phyloP scores from a whole-genome alignment of 2,797 vertebrate species.

The Artibeus lituratus region DNA sequence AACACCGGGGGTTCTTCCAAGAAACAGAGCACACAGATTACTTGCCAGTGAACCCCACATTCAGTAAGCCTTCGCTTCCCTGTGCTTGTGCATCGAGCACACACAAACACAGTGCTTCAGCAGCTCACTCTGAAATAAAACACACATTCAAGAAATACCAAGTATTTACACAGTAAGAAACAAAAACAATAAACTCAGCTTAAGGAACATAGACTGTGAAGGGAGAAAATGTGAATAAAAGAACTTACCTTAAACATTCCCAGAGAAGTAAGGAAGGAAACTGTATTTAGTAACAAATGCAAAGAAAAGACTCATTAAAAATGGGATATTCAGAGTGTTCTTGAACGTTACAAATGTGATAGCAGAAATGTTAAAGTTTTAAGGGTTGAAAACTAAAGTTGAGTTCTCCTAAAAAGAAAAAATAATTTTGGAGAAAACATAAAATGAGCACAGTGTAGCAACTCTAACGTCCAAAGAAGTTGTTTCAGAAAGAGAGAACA shows the following conservation, averaged over 20 bases:
- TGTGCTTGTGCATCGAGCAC: fast-evolving
- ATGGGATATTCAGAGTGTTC: not conserved
- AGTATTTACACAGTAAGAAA: not conserved
- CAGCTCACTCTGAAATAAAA: not conserved
- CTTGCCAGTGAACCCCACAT: not conserved
- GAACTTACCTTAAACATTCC: not conserved
- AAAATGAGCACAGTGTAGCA: not conserved
- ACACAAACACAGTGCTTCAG: not conserved
- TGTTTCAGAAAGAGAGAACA: not conserved
- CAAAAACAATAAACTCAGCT: not conserved
- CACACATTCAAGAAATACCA: not conserved
- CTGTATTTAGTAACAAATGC: not conserved
- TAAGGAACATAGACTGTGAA: not conserved
- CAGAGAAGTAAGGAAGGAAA: not conserved
- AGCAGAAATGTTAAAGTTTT: not conserved
- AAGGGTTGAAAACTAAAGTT: not conserved
- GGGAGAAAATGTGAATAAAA: not conserved
- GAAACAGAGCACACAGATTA: not conserved
- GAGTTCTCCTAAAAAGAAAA: not conserved
- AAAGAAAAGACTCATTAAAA: not conserved
- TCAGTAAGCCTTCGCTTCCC: not conserved
- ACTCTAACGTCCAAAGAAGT: not conserved
- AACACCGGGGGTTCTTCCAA: not conserved
- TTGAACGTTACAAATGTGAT: not conserved
- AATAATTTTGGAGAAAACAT: not conserved